A percentile compares a stretch with the other conserved stretches of the same genome.
Conservation (phyloP, 1,140 invertebrate genomes). For the Diorhabda sublineata region DNA sequence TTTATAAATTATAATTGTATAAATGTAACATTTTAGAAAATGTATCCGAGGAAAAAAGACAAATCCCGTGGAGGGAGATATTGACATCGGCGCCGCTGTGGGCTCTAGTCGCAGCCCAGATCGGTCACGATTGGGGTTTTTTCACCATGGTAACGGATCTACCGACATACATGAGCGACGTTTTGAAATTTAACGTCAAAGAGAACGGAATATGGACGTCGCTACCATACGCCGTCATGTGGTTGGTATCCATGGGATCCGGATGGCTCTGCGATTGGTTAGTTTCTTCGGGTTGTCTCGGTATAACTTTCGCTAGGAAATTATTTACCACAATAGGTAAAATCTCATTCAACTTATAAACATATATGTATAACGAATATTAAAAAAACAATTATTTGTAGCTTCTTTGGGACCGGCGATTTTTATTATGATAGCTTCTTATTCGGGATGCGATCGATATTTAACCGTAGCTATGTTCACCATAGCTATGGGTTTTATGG, state of each 20-base stretch:
- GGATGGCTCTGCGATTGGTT: constrained; percentile 67
- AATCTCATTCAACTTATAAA: constrained; percentile 8
- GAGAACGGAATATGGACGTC: constrained; percentile 65
- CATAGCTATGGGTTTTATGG: constrained; percentile 71
- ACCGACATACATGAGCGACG: constrained; percentile 88
- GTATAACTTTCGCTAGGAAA: constrained; percentile 62
- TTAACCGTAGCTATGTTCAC: constrained; percentile 64
- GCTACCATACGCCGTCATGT: constrained; percentile 69
- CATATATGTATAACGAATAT: constrained; percentile 4
- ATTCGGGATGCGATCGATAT: constrained; percentile 68
- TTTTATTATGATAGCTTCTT: constrained; percentile 75
- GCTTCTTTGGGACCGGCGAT: constrained; percentile 70
- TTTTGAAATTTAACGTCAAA: constrained; percentile 78
- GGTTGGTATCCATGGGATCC: constrained; percentile 63
- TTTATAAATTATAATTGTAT: no score
- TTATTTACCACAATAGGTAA: constrained; percentile 68
- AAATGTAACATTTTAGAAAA: constrained; percentile 17
- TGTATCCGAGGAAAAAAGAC: constrained; percentile 31
- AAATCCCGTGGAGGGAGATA: constrained; percentile 63
- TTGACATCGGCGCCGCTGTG: constrained; percentile 74
- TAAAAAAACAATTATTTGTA: constrained; percentile 42
- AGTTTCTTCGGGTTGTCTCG: constrained; percentile 55
- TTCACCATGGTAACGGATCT: constrained; percentile 91
- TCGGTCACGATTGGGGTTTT: constrained; percentile 92
- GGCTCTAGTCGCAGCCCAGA: constrained; percentile 69